Evolutionary conservation across 2,113 vertebrate genomes (phyloP).

Genomic region (Corynorhinus townsendii): DNA sequence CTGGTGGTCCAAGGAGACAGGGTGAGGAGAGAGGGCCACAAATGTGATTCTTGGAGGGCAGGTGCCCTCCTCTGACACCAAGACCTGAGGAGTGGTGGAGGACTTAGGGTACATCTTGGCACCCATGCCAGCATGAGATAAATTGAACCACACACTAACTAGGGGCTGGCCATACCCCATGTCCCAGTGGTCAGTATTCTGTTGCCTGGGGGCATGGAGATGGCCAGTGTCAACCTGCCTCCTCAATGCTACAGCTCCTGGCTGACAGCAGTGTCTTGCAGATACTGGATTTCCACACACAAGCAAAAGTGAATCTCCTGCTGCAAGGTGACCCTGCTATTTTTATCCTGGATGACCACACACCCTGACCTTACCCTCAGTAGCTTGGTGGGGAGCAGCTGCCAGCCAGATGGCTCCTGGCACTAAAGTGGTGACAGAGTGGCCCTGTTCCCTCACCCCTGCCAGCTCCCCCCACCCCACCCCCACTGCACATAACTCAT

Average conservation of each 20-base stretch:
- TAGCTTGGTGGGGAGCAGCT: neutral
- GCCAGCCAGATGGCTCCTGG: neutral
- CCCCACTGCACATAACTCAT: neutral
- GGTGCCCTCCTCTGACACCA: neutral
- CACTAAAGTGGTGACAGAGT: neutral
- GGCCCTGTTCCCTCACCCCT: neutral
- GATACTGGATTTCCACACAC: slow-evolving; percentile 13
- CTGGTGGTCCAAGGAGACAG: neutral
- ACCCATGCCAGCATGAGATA: too few relatives aligned
- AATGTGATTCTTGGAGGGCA: neutral
- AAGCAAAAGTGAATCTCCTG: slow-evolving; percentile 40
- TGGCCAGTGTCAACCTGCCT: neutral
- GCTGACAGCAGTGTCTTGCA: neutral
- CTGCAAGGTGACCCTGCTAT: slow-evolving; percentile 63
- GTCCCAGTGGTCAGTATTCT: neutral
- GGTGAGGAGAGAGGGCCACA: neutral
- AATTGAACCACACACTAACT: neutral
- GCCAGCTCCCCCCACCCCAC: neutral
- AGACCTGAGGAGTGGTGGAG: neutral
- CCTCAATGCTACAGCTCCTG: neutral
- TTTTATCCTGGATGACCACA: slow-evolving; percentile 50
- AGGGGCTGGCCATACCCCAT: neutral
- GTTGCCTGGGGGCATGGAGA: neutral
- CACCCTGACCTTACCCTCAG: neutral
- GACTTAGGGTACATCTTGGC: too few relatives aligned